These are phyloP conservation scores for Beroe forskalii DNA, from an alignment of 37 sponge, comb jelly and placozoan species.

Conservation along the genomic window DNA sequence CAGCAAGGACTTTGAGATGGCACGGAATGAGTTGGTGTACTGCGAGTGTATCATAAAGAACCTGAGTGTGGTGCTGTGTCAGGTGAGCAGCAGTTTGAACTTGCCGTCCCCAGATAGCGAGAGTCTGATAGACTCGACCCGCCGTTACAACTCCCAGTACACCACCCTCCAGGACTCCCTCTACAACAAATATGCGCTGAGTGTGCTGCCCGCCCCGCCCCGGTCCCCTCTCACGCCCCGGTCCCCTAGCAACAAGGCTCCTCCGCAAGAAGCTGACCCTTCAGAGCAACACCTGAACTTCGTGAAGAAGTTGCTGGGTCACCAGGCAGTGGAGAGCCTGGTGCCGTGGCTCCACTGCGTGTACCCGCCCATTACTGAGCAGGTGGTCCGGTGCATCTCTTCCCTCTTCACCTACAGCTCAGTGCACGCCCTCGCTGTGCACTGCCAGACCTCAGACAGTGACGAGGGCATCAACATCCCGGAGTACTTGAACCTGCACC, in stretches of 20 bases:
- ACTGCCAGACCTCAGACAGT: not conserved
- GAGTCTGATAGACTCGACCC: not conserved
- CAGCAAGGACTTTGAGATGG: constrained; percentile 33
- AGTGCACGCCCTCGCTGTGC: constrained; percentile 25
- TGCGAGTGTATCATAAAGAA: constrained; percentile 13
- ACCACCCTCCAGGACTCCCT: constrained; percentile 59
- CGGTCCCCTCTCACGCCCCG: not conserved
- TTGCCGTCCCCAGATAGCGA: not conserved
- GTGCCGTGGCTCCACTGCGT: constrained; percentile 57
- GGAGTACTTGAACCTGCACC: constrained; percentile 8
- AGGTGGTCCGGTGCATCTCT: constrained; percentile 25
- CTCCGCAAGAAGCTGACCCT: not conserved
- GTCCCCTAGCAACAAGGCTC: not conserved
- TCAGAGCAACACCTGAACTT: constrained; percentile 13
- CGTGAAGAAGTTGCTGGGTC: constrained; percentile 18
- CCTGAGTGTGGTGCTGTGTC: not conserved
- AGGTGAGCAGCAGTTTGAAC: constrained; percentile 8
- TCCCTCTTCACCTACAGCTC: constrained; percentile 52
- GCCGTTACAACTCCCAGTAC: constrained; percentile 58
- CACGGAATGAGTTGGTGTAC: constrained; percentile 9
- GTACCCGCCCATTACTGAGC: constrained; percentile 48
- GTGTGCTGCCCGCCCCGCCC: constrained; percentile 1
- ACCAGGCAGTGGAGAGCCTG: constrained; percentile 22
- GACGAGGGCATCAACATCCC: not conserved
- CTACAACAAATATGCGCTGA: constrained; percentile 62